Conservation (phyloP, 35 echinoderm and acorn worm genomes). For the Lytechinus pictus region DNA sequence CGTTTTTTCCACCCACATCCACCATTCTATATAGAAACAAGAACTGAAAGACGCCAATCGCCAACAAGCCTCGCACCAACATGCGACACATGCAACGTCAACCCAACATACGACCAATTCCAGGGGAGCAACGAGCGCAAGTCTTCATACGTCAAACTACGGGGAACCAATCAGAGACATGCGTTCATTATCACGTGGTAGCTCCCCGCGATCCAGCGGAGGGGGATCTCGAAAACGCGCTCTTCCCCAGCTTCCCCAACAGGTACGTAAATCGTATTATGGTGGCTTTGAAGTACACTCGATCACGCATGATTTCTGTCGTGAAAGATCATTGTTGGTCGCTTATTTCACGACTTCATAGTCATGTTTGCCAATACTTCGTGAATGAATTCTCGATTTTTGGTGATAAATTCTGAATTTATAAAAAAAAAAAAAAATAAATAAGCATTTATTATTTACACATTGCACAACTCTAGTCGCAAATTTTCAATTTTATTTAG, state of each 20-base stretch:
- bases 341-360: too few species aligned
- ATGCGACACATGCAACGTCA: not conserved
- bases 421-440: too few species aligned
- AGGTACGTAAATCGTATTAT: constrained; percentile 37
- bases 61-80: not conserved
- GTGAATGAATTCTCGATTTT: too few species aligned
- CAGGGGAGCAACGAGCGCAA: not conserved
- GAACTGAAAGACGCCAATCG: constrained; percentile 3
- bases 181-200: constrained; percentile 52
- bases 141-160: not conserved
- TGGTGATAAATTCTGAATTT: too few species aligned
- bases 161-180: constrained; percentile 53
- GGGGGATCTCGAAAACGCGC: constrained; percentile 65
- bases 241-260: constrained; percentile 80
- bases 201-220: constrained; percentile 47
- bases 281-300: too few species aligned
- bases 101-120: not conserved
- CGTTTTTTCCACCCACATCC: too few species aligned
- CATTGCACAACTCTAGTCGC: too few species aligned
- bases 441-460: too few species aligned
- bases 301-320: too few species aligned
- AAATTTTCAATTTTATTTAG: too few species aligned
- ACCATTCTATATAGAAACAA: not conserved
- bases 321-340: too few species aligned
- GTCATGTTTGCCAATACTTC: too few species aligned